Conservation (phyloP, 1,140 invertebrate genomes). For the Drosophila pandora region DNA sequence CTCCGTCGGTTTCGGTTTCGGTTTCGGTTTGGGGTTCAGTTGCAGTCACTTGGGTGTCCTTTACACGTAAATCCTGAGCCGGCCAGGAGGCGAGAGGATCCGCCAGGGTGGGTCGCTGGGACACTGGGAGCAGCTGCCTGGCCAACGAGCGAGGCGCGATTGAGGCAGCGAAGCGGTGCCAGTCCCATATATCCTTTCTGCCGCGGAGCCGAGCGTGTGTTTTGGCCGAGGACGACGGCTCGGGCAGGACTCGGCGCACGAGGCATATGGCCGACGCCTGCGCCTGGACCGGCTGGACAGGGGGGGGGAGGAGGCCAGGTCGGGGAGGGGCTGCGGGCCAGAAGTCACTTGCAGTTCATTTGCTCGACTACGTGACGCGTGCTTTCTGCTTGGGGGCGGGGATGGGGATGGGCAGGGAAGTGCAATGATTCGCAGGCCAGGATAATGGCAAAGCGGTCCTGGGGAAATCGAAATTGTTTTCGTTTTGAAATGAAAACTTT, state of each 20-base stretch:
- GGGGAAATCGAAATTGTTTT: conserved; percentile 12
- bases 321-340: conserved; percentile 7
- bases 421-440: conserved; percentile 6
- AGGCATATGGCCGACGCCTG: conserved; percentile 29
- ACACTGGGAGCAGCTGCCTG: conserved; percentile 51
- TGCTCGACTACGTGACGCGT: conserved; percentile 49
- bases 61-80: conserved; percentile 37
- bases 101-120: neutral
- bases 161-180: conserved; percentile 45
- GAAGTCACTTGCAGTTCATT: conserved; percentile 61
- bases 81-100: conserved; percentile 10
- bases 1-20: neutral
- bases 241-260: conserved; percentile 7
- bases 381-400: conserved; percentile 6
- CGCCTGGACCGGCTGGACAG: conserved; percentile 22
- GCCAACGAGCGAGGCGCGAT: conserved; percentile 68
- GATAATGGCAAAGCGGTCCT: conserved; percentile 3
- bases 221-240: conserved; percentile 58
- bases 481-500: conserved; percentile 6
- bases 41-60: neutral
- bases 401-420: neutral
- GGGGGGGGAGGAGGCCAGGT: neutral
- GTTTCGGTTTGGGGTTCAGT: conserved; percentile 7
- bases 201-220: conserved; percentile 26
- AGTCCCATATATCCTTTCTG: conserved; percentile 37